Conservation (phyloP, 2,113 vertebrate genomes). For the Calyptommatus sinebrachiatus region DNA sequence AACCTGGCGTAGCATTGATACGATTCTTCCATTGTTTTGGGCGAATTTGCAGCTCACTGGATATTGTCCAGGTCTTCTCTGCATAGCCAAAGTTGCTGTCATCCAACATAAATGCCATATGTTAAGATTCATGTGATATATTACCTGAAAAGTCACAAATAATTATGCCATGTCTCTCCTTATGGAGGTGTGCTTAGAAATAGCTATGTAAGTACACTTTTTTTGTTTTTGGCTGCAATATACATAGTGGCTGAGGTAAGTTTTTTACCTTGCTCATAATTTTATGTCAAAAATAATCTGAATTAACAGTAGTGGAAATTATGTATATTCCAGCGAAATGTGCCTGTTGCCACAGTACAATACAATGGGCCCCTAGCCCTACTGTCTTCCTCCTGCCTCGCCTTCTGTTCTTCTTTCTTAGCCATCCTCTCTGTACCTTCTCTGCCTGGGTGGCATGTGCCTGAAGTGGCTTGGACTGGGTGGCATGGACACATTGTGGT, state of each 20-base stretch:
- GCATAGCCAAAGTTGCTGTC: slow-evolving; percentile 77
- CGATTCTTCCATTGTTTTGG: slow-evolving; percentile 71
- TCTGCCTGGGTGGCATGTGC: no score
- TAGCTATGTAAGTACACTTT: slow-evolving; percentile 74
- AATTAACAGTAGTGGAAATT: slow-evolving; percentile 55
- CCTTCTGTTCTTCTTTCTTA: no score
- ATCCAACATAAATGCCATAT: slow-evolving; percentile 73
- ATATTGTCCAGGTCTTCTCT: slow-evolving; percentile 72
- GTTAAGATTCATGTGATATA: slow-evolving; percentile 78
- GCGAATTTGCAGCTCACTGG: slow-evolving; percentile 71
- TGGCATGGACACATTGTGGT: no score
- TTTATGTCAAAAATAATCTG: slow-evolving; percentile 59
- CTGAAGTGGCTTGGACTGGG: no score
- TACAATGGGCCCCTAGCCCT: no score
- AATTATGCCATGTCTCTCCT: slow-evolving; percentile 70
- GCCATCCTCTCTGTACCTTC: no score
- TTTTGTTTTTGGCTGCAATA: slow-evolving; percentile 65
- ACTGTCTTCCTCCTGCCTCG: no score
- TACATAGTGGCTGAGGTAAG: slow-evolving; percentile 51
- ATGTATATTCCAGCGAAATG: not conserved
- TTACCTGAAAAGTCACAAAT: slow-evolving; percentile 78
- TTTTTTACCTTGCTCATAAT: slow-evolving; percentile 55
- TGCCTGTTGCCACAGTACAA: no score
- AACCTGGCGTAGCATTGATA: slow-evolving; percentile 76
- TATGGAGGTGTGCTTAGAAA: slow-evolving; percentile 70